A percentile compares a stretch with the other conserved stretches of the same genome.
Evolutionary conservation across 2,797 vertebrate genomes (phyloP).

Genomic region (Clamator glandarius): DNA sequence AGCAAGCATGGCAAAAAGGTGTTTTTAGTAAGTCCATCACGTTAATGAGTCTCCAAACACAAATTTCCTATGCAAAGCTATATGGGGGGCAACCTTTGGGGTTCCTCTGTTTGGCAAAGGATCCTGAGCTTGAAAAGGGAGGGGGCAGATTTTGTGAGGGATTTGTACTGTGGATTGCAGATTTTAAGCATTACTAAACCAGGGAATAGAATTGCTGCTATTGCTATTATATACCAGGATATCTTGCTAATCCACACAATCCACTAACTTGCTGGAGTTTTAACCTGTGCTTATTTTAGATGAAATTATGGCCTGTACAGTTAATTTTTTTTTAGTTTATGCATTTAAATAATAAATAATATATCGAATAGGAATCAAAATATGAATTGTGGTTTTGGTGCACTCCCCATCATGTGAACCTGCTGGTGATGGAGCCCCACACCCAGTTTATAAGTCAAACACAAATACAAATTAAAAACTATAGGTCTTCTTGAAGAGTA

Average conservation of each 20-base stretch:
- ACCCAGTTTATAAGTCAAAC: background rate
- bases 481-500: background rate
- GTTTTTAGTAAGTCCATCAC: background rate
- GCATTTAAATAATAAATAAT: slow-evolving; percentile 16
- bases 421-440: background rate
- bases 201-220: slow-evolving; percentile 23
- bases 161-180: slow-evolving; percentile 40
- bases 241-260: slow-evolving; percentile 38
- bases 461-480: background rate
- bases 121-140: background rate
- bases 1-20: background rate
- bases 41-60: background rate
- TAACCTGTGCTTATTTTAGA: slow-evolving; percentile 41
- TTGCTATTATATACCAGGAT: slow-evolving; percentile 40
- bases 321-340: slow-evolving; percentile 40
- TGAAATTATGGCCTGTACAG: slow-evolving; percentile 23
- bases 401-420: background rate
- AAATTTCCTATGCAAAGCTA: background rate
- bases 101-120: background rate
- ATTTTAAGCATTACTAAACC: slow-evolving; percentile 54
- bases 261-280: slow-evolving; percentile 38
- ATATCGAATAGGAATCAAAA: slow-evolving; percentile 16
- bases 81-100: background rate
- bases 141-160: slow-evolving; percentile 21
- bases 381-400: background rate